phyloP scores from a whole-genome alignment of 2,888 invertebrate genomes.

The Stratiomys singularior region DNA sequence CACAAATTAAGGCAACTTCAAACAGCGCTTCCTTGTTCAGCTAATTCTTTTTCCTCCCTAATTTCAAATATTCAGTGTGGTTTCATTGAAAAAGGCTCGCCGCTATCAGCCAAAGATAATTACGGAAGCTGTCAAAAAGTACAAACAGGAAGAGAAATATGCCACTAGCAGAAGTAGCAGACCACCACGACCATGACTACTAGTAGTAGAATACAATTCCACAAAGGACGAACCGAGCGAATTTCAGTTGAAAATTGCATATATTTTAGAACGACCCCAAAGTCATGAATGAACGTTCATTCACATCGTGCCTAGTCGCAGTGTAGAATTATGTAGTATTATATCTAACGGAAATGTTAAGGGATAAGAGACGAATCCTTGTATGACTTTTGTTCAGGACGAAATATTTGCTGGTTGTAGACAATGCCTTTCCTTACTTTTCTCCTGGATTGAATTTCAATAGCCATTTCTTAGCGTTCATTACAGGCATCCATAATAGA shows the following conservation, averaged over 20 bases:
- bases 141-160: slow-evolving; percentile 49
- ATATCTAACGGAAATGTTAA: too few relatives aligned
- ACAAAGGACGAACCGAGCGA: not conserved
- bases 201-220: not conserved
- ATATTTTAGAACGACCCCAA: not conserved
- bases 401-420: too few relatives aligned
- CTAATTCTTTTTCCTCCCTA: slow-evolving; percentile 2
- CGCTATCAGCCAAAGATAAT: slow-evolving; percentile 49
- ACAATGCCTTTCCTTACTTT: not conserved
- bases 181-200: not conserved
- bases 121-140: slow-evolving; percentile 51
- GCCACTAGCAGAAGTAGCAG: slow-evolving; percentile 36
- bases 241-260: not conserved
- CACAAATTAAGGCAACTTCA: not conserved
- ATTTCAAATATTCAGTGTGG: not conserved
- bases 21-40: not conserved
- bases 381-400: too few relatives aligned
- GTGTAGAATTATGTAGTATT: not conserved
- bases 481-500: too few relatives aligned
- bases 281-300: not conserved
- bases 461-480: too few relatives aligned
- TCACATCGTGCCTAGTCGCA: not conserved
- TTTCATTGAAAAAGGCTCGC: slow-evolving; percentile 12
- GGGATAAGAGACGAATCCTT: too few relatives aligned
- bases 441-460: too few relatives aligned